Percentiles rank a stretch among this genome's conserved stretches.
Evolutionary conservation across 2,113 vertebrate genomes (phyloP).

Genomic region (Austrofundulus limnaeus): DNA sequence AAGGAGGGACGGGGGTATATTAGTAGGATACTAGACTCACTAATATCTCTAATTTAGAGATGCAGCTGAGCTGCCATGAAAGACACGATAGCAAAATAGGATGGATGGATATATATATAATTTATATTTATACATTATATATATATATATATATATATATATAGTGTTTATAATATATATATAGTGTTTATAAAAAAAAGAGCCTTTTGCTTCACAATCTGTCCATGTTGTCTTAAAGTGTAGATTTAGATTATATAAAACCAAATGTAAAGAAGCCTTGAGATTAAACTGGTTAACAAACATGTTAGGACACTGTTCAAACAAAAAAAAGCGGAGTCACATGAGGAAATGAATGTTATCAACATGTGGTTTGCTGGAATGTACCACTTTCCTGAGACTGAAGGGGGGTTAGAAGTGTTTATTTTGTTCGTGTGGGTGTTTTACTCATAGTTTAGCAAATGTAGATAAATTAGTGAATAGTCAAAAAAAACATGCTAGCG

Average conservation of each 20-base stretch:
- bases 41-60: too few species aligned
- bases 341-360: neutral
- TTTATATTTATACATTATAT: too few species aligned
- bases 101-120: too few species aligned
- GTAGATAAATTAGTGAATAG: neutral
- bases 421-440: neutral
- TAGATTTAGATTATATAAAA: neutral
- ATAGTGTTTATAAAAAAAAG: too few species aligned
- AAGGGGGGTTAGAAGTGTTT: neutral
- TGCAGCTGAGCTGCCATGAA: too few species aligned
- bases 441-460: too few species aligned
- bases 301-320: neutral
- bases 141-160: too few species aligned
- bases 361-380: conserved; percentile 10
- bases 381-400: conserved; percentile 3
- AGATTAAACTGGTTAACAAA: neutral
- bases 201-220: neutral
- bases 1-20: too few species aligned
- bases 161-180: too few species aligned
- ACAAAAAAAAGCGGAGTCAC: neutral
- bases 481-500: too few species aligned
- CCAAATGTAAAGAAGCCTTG: conserved; percentile 12
- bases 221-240: neutral
- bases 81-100: too few species aligned
- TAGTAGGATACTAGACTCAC: too few species aligned